These are phyloP conservation scores for Cantharis nigra DNA, from an alignment of 2,888 invertebrate species.

Conservation along the genomic window DNA sequence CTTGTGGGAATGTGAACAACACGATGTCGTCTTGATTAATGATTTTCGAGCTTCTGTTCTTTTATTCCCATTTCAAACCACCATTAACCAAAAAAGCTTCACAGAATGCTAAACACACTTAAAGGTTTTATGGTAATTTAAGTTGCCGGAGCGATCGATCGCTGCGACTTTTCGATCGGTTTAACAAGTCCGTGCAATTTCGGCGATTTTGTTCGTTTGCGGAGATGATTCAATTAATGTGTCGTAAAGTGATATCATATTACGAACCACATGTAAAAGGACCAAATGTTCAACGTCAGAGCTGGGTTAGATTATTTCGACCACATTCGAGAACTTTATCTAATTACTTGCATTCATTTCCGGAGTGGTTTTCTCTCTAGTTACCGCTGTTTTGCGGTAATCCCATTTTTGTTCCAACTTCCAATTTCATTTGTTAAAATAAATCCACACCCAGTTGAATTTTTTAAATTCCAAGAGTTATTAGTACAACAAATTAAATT, in stretches of 20 bases:
- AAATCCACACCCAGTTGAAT: neutral
- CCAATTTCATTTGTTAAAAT: neutral
- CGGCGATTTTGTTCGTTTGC: neutral
- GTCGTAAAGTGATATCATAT: constrained; percentile 17
- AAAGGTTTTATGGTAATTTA: neutral
- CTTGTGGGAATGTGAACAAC: constrained; percentile 31
- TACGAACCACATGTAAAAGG: constrained; percentile 20
- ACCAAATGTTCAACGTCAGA: constrained; percentile 22
- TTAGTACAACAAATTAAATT: constrained; percentile 49
- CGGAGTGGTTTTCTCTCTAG: constrained; percentile 41
- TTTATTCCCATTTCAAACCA: constrained; percentile 20
- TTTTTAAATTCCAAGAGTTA: neutral
- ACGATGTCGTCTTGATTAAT: constrained; percentile 25
- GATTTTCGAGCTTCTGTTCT: constrained; percentile 19
- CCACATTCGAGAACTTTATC: constrained; percentile 54
- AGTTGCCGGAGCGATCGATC: neutral
- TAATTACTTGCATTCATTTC: constrained; percentile 55
- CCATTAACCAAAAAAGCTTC: constrained; percentile 9
- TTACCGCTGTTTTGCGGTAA: constrained; percentile 35
- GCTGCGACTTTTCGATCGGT: neutral
- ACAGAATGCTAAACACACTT: neutral
- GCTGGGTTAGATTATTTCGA: constrained; percentile 50
- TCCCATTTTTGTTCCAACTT: constrained; percentile 30
- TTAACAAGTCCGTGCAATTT: neutral
- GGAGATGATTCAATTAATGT: neutral